phyloP scores from a whole-genome alignment of 2,888 invertebrate genomes.

The Gari tellinella region DNA sequence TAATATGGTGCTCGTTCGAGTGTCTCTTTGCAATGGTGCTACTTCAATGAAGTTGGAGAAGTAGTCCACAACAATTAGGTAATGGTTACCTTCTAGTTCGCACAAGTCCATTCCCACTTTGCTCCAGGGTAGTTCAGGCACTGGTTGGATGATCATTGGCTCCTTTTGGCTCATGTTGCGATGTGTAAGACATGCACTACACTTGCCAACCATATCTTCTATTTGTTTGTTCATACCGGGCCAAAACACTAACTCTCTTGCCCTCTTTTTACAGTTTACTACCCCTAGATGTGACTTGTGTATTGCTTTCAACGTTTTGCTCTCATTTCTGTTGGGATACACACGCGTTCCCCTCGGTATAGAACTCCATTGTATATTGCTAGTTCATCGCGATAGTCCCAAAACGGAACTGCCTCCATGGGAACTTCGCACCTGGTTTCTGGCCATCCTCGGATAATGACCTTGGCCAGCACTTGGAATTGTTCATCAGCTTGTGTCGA shows the following conservation, averaged over 20 bases:
- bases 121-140: constrained; percentile 35
- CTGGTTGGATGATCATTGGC: constrained; percentile 37
- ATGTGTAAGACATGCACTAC: constrained; percentile 27
- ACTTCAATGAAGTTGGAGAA: constrained; percentile 33
- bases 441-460: constrained; percentile 30
- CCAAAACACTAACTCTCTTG: constrained; percentile 42
- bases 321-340: constrained; percentile 21
- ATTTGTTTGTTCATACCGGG: constrained; percentile 34
- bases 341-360: constrained; percentile 30
- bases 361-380: constrained; percentile 35
- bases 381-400: constrained; percentile 48
- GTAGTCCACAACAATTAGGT: constrained; percentile 28
- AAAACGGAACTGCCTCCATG: constrained; percentile 12
- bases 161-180: constrained; percentile 35
- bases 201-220: constrained; percentile 24
- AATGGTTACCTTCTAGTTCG: constrained; percentile 21
- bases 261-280: constrained; percentile 44
- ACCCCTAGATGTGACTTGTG: constrained; percentile 48
- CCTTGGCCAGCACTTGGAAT: constrained; percentile 14
- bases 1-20: constrained; percentile 7
- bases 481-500: constrained; percentile 23
- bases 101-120: constrained; percentile 31
- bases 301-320: constrained; percentile 25
- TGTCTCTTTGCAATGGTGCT: constrained; percentile 11
- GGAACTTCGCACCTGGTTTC: constrained; percentile 24